Base-by-base conservation (phyloP, 1,140 invertebrate species). In the Drosophila sp. region DNA sequence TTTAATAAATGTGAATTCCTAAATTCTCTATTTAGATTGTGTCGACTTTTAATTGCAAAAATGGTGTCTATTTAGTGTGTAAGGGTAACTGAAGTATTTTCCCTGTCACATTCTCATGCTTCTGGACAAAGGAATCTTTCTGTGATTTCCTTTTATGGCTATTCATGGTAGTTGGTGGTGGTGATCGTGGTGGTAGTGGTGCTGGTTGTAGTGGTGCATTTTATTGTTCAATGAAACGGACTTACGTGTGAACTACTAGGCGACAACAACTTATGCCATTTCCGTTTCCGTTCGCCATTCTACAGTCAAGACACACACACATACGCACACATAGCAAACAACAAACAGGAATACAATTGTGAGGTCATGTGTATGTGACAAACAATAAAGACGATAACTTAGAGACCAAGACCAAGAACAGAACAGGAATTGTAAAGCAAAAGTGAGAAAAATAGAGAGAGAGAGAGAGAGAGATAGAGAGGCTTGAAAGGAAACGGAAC, bases 191-290 rank as follows among this genome's bases (percentile, higher is more conserved):
- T 44, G 44, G 30, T 72, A 56, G 57, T 47, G 63, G 30, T 62
- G 32, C 72, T 41, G 33, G 61, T 44, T 55, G 30, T 72, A 60
- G 62, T 50, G 64, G 32, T 68, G 33, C 76, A 79, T 84, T 87
- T 79, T 80, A 89, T 87, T 87, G 83, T 89, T 77, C 80, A 89
- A 69, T 84, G 84, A 78, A 35, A 75, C 84, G 84, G 84, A 89
- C 80, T 80, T 89, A 80, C 84, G 80, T 89, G 84, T 89, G 85
- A 89, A 89, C 84, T 89, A 78, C 68, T 75, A 89, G 84, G 84
- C 84, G 84, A 89, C 84, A 89, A 89, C 84, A 89, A 89, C 84
- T 89, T 89, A 89, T 89, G 84, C 84, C 84, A 89, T 89, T 90
- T 89, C 84, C 84, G 84, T 80, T 75, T 89, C 84, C 84, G 77